Evolutionary conservation across 1,140 invertebrate species (phyloP), one percentile per base, ranked within the genome.

Genomic region (Habropoda laboriosa): DNA sequence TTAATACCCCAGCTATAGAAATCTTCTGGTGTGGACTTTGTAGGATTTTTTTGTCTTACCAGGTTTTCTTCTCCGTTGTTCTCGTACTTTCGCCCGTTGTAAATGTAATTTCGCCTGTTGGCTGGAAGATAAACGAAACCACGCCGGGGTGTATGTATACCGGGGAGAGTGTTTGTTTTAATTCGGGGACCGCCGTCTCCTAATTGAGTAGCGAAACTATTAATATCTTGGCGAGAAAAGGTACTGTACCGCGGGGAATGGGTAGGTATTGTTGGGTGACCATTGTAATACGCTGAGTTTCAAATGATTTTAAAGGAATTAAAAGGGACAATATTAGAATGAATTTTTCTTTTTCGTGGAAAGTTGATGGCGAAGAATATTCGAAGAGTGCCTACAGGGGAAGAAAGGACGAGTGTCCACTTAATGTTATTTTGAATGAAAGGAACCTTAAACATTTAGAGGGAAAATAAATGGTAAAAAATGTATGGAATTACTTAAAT

Each of bases 161-260:
- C n/a, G 2, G 10, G 51, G 6, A 8, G 24, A 10, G 18, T 38
- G 32, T 24, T 61, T 18, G 58, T 40, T 61, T 24, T 24, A 38
- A 61, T 38, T 38, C 35, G 12, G 35, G 24, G 4, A 8, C 57
- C 5, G 32, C 3, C 51, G 51, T 18, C 10, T 8, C 58, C 35
- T 61, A 61, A 61, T 61, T n/a, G 32, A 61, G 58, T 61, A 30
- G 18, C 32, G 58, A 30, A 35, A 61, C 58, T 38, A 35, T 61
- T 61, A 61, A 61, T 61, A 61, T 38, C 58, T 35, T 61, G 35
- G 58, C 51, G 10, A 13, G 24, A 12, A 27, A 55, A 27, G 24
- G 12, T 6, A 27, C 8, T 2, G 30, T 21, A 21, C 58, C 12
- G 3, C 5, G 7, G 21, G 58, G 58, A n/a, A 61, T n/a, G 21